Conservation (phyloP, 2,797 vertebrate genomes). For the Enteromius trimaculatus region DNA sequence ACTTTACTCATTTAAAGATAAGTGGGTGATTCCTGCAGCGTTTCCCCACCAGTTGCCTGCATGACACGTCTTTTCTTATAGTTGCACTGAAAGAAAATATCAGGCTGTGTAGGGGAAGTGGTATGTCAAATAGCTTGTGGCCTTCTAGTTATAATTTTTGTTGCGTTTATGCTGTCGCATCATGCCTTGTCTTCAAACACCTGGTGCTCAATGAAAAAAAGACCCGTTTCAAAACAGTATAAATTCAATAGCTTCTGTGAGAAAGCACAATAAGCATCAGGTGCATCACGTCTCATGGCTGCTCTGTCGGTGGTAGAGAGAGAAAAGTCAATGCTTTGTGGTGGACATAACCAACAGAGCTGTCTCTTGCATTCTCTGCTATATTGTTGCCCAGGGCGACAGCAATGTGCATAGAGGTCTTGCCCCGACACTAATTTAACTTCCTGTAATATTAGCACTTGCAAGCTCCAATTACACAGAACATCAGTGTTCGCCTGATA, state of each 20-base stretch:
- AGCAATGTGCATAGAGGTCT: neutral
- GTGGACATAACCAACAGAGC: slow-evolving; percentile 29
- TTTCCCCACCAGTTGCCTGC: too few species aligned
- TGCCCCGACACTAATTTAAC: slow-evolving; percentile 27
- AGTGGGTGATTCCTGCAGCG: neutral
- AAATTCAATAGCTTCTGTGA: neutral
- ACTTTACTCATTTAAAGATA: neutral
- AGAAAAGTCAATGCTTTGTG: slow-evolving; percentile 7
- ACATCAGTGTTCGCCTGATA: slow-evolving; percentile 20
- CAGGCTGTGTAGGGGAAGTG: neutral
- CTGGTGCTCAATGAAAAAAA: neutral
- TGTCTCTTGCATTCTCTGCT: neutral
- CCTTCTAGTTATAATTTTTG: neutral
- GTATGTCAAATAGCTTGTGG: neutral
- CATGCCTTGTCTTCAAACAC: slow-evolving; percentile 4
- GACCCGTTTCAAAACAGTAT: neutral
- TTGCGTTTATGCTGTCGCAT: neutral
- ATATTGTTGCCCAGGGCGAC: slow-evolving; percentile 26
- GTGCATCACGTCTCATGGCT: neutral
- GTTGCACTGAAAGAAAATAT: neutral
- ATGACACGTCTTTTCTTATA: neutral
- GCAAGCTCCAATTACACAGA: slow-evolving; percentile 31
- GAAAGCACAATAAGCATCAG: slow-evolving; percentile 18
- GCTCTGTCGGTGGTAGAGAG: neutral
- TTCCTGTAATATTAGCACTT: slow-evolving; percentile 33